phyloP scores from a whole-genome alignment of 92 coral and sea anemone species.

The Palythoa grandiflora region DNA sequence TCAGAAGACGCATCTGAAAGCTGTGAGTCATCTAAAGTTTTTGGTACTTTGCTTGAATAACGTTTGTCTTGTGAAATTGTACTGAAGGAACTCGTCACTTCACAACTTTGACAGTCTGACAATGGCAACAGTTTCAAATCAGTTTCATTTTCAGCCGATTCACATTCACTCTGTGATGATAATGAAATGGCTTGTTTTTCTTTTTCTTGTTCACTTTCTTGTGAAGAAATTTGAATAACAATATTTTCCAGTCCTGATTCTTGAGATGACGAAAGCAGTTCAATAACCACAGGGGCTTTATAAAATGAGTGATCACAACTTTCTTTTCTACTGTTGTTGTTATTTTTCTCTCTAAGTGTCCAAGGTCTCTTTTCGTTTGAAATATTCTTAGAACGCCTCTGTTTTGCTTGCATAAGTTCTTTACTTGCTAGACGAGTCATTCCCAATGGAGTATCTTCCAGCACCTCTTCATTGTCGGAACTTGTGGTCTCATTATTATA shows the following conservation, averaged over 20 bases:
- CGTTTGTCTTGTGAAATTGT: neutral
- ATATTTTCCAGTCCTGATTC: constrained; percentile 3
- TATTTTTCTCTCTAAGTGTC: neutral
- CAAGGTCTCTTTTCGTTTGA: neutral
- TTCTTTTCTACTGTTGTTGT: neutral
- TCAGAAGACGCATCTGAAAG: neutral
- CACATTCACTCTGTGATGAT: constrained; percentile 69
- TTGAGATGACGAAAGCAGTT: constrained; percentile 24
- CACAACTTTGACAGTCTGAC: constrained; percentile 1
- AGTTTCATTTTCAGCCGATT: constrained; percentile 21
- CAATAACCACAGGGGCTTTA: neutral
- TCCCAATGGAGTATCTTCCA: constrained; percentile 60
- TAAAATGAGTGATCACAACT: neutral
- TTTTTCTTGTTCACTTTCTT: constrained; percentile 42
- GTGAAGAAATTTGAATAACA: constrained; percentile 66
- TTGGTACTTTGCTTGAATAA: neutral
- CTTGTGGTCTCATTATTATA: neutral
- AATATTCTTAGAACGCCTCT: constrained; percentile 29
- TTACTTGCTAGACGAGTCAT: constrained; percentile 86
- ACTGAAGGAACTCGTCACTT: neutral
- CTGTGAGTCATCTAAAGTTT: neutral
- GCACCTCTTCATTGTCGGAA: constrained; percentile 16
- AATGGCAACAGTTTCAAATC: neutral
- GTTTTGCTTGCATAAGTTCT: constrained; percentile 66
- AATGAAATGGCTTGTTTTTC: constrained; percentile 35